These are phyloP conservation scores for Ostrea edulis DNA, from an alignment of 1,140 invertebrate genomes.

Conservation along the genomic window DNA sequence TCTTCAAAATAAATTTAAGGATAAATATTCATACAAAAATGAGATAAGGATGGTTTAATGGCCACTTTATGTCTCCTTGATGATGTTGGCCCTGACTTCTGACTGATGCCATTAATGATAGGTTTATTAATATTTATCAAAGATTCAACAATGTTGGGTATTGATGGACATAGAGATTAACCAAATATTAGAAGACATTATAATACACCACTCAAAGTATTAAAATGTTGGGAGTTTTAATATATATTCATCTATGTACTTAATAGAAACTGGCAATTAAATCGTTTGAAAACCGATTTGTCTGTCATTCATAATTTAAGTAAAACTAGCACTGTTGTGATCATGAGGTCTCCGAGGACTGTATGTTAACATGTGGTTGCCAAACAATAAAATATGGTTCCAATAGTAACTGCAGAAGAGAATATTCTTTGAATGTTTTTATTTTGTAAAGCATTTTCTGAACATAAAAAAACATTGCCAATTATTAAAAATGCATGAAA, in stretches of 20 bases:
- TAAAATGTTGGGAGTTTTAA: background rate
- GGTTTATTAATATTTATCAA: constrained; percentile 25
- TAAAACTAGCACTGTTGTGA: background rate
- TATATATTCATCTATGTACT: too few relatives aligned
- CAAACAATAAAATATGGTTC: background rate
- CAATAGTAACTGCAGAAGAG: background rate
- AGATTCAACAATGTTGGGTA: background rate
- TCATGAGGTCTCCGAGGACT: background rate
- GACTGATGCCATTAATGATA: constrained; percentile 5
- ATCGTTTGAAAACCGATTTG: background rate
- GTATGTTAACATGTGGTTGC: constrained; percentile 34
- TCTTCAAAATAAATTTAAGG: constrained; percentile 19
- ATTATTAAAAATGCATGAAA: constrained; percentile 3
- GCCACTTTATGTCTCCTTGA: constrained; percentile 19
- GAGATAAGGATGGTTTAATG: constrained; percentile 26
- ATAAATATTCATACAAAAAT: constrained; percentile 30
- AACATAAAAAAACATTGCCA: background rate
- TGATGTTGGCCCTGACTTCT: constrained; percentile 7
- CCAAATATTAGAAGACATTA: background rate
- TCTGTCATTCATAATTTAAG: background rate
- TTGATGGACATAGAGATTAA: constrained; percentile 19
- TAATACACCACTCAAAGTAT: background rate
- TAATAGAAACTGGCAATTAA: background rate
- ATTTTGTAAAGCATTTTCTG: background rate
- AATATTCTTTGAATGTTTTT: constrained; percentile 13